Base-by-base conservation (phyloP, 2,888 invertebrate genomes). In the Noctuana brunneofusca region DNA sequence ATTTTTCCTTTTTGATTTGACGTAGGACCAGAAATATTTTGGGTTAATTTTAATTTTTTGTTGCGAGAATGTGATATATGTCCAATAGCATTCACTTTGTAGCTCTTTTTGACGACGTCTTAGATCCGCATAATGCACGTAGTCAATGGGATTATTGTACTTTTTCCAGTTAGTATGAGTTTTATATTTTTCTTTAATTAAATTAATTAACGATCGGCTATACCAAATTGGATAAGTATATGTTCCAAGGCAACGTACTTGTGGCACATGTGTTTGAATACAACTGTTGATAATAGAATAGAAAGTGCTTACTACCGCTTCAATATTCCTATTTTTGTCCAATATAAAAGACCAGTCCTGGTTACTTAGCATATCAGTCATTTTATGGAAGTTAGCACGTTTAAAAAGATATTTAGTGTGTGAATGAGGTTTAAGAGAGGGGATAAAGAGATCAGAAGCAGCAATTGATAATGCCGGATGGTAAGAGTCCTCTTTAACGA, bases 381-480 rank as follows among this genome's bases (percentile, higher is more conserved):
- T 54, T 6, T 0, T 54, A 5, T 14, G 3, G 22, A 6, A 54
- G 9, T 54, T 14, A 1, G 54, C 54, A 6, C 38, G 38, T 0
- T 38, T 14, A 38, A 38, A 54, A 22, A n/a, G 11, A 24, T 54
- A 38, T 22, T 54, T 54, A 22, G 6, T 38, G 1, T 5, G n/a
- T 1, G 38, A 14, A 14, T 22, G 38, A 6, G 22, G 0, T 24
- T 54, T 54, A 14, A 54, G 38, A 24, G 54, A 2, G 3, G 54
- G 24, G 2, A 54, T 14, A 8, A 54, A 4, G 3, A 54, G 1
- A 11, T 54, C 54, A 1, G 54, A 38, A 0, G 54, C 22, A 20
- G 6, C 1, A 24, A 54, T 54, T 3, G 14, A 12, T 68, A 65
- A 38, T 64, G 46, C 64, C 64, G 64, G 57, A 58, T 57, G 50